Evolutionary conservation across 2,888 invertebrate genomes (phyloP), one percentile per base, ranked within the genome.

Genomic region (Atrina japonica): DNA sequence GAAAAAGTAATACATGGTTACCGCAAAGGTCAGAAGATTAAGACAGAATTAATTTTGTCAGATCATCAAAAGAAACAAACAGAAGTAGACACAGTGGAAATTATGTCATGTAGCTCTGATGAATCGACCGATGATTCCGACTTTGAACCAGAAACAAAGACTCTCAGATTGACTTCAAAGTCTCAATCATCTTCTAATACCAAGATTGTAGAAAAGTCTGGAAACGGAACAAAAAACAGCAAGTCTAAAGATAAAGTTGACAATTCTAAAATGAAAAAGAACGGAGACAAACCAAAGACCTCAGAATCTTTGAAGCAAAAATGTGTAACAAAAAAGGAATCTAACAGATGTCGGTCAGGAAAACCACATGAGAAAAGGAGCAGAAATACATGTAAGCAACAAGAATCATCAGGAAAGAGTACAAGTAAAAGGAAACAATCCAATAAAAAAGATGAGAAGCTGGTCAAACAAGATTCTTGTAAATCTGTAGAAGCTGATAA

Each of bases 51-150:
- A 41, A 41, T 41, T 18, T 23, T 52, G 9, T 18, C 23, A 6
- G 52, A 25, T 23, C 21, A 52, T 16, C 6, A 52, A 25, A 23
- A 23, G 25, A 25, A 25, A 52, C 6, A 52, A 52, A 16, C 16
- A 3, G 21, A 14, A 52, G 25, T 52, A 14, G 16, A 11, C 16
- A 23, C 52, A 35, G 25, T n/a, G 21, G 14, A 41, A 21, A 59
- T 52, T 7, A 55, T 41, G 40, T 49, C 52, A 52, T 66, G 64
- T 47, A n/a, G n/a, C n/a, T n/a, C n/a, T n/a, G n/a, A n/a, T n/a
- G n/a, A n/a, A n/a, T n/a, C n/a, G n/a, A 29, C 66, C 21, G 65
- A 35, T 21, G 53, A 49, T 35, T 66, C 61, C n/a, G 69, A 73
- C 50, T 70, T 63, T 70, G 73, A 73, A 56, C 56, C 58, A 6